phyloP scores from a whole-genome alignment of 2,113 vertebrate species.

The Oryzias melastigma region DNA sequence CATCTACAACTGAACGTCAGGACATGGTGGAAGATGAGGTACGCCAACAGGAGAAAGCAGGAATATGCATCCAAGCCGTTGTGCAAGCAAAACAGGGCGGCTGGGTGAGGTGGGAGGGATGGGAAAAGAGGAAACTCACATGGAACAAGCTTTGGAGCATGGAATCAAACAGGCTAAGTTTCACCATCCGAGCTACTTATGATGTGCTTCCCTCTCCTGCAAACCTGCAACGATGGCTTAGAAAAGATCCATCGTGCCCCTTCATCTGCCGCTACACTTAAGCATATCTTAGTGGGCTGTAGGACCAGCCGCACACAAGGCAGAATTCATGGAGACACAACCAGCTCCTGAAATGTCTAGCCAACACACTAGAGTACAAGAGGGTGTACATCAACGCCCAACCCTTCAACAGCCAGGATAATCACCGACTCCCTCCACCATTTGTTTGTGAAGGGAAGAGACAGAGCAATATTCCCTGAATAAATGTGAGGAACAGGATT shows the following conservation, averaged over 20 bases:
- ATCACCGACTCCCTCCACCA: no score
- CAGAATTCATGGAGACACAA: not conserved
- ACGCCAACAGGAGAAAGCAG: conserved; percentile 1
- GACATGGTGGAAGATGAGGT: not conserved
- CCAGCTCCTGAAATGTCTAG: not conserved
- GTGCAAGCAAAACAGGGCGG: not conserved
- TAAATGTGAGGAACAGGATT: no score
- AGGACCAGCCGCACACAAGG: not conserved
- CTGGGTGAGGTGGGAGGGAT: not conserved
- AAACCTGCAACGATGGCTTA: not conserved
- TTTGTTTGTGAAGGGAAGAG: no score
- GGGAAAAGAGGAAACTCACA: not conserved
- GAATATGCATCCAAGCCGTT: not conserved
- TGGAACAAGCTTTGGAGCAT: not conserved
- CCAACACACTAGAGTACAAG: not conserved
- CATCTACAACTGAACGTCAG: not conserved
- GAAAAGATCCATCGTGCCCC: not conserved
- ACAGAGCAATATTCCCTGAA: no score
- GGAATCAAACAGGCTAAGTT: not conserved
- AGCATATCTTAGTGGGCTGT: not conserved
- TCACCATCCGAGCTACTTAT: not conserved
- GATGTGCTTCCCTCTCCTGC: not conserved
- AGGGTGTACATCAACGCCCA: no score
- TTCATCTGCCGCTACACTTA: not conserved
- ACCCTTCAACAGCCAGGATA: no score